Conservation (phyloP, 2,888 invertebrate genomes). For the Cerceris ruficornis region DNA sequence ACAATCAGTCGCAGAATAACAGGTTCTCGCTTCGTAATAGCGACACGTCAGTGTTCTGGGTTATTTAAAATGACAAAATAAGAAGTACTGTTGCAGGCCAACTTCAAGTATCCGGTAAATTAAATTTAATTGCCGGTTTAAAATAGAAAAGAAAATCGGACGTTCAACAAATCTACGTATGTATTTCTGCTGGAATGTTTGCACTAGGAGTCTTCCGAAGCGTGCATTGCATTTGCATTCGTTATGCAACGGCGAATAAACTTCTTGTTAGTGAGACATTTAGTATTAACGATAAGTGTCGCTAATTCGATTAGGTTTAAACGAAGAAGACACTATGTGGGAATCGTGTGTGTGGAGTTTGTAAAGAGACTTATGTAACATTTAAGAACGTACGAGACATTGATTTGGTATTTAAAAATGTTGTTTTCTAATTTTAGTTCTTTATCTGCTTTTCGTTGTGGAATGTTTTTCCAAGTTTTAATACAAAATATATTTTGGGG, state of each 20-base stretch:
- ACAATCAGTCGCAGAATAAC: constrained; percentile 6
- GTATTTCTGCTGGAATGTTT: not conserved
- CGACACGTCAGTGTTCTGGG: not conserved
- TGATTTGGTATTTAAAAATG: too few species aligned
- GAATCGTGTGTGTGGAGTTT: not conserved
- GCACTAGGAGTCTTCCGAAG: constrained; percentile 8
- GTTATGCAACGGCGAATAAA: constrained; percentile 42
- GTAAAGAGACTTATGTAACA: not conserved
- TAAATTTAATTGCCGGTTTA: not conserved
- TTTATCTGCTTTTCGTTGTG: too few species aligned
- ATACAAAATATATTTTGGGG: too few species aligned
- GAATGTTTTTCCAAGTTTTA: too few species aligned
- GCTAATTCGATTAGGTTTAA: constrained; percentile 59
- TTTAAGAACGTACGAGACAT: too few species aligned
- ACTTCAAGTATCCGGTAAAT: not conserved
- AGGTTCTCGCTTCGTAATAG: not conserved
- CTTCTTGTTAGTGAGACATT: constrained; percentile 26
- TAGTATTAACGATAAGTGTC: constrained; percentile 41
- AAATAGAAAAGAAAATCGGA: not conserved
- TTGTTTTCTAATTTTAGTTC: too few species aligned
- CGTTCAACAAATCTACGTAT: not conserved
- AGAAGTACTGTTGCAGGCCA: not conserved
- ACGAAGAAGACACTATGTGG: not conserved
- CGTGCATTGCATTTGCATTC: constrained; percentile 23
- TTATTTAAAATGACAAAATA: constrained; percentile 1